Evolutionary conservation across 2,113 vertebrate species (phyloP).

Genomic region (Sander lucioperca): DNA sequence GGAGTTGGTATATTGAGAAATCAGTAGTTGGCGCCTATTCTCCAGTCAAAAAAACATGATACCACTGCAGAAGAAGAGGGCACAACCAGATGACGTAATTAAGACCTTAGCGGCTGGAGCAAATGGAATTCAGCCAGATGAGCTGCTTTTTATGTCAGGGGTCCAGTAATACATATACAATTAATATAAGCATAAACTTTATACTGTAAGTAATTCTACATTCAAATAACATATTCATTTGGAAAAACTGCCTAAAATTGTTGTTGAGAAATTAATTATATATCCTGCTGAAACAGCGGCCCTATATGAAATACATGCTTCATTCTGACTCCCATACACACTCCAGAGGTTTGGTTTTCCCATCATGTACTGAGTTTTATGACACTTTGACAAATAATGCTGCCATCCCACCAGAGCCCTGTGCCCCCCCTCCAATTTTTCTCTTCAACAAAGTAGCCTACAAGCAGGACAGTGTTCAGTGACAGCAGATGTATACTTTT

Average conservation of each 20-base stretch:
- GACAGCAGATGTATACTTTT: neutral
- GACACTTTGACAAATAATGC: constrained; percentile 35
- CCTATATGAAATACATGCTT: neutral
- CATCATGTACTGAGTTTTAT: neutral
- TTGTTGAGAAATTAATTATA: neutral
- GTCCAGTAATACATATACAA: neutral
- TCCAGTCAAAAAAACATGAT: no score
- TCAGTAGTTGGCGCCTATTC: no score
- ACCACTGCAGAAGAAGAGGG: no score
- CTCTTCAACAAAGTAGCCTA: neutral
- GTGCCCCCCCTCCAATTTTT: neutral
- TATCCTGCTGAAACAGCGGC: neutral
- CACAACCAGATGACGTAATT: no score
- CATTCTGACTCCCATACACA: neutral
- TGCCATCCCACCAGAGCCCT: neutral
- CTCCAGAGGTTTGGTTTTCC: constrained; percentile 3
- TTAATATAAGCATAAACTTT: no score
- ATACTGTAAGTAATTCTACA: neutral
- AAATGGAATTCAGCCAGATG: no score
- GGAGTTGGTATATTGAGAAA: no score
- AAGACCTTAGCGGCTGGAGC: no score
- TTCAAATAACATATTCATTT: neutral
- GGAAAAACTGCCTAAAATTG: neutral
- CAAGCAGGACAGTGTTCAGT: neutral
- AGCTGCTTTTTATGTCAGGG: neutral